phyloP scores from a whole-genome alignment of 1,140 invertebrate genomes.

The Magallana gigas region DNA sequence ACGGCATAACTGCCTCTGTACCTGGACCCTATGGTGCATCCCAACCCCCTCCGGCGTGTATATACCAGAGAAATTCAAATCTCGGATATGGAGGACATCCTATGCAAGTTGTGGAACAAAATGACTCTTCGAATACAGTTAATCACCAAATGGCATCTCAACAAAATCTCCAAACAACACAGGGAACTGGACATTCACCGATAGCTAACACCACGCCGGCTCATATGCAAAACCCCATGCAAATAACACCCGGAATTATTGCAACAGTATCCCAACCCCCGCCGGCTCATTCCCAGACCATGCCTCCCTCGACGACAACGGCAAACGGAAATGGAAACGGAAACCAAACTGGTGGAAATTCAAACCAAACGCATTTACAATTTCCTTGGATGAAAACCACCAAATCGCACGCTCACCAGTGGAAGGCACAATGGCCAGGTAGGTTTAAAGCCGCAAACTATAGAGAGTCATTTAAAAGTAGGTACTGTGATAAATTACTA shows the following conservation, averaged over 20 bases:
- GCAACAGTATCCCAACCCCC: slow-evolving; percentile 59
- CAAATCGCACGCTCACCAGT: slow-evolving; percentile 78
- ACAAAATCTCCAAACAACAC: slow-evolving; percentile 49
- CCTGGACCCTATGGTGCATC: slow-evolving; percentile 22
- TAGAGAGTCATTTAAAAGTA: slow-evolving; percentile 40
- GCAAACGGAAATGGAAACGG: slow-evolving; percentile 47
- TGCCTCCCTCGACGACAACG: slow-evolving; percentile 41
- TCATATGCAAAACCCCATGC: slow-evolving; percentile 65
- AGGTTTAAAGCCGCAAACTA: slow-evolving; percentile 41
- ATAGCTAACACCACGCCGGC: slow-evolving; percentile 69
- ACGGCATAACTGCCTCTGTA: slow-evolving; percentile 36
- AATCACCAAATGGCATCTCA: slow-evolving; percentile 55
- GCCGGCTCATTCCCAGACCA: slow-evolving; percentile 67
- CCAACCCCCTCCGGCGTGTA: slow-evolving; percentile 59
- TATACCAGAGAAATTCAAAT: slow-evolving; percentile 60
- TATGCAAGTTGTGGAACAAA: slow-evolving; percentile 74
- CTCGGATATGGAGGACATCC: slow-evolving; percentile 71
- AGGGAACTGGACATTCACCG: slow-evolving; percentile 42
- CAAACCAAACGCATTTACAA: slow-evolving; percentile 68
- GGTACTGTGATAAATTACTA: slow-evolving; percentile 42
- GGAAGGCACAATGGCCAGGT: slow-evolving; percentile 79
- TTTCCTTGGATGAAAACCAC: slow-evolving; percentile 80
- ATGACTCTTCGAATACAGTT: slow-evolving; percentile 51
- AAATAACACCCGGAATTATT: slow-evolving; percentile 46
- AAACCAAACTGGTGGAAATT: slow-evolving; percentile 43